phyloP scores from a whole-genome alignment of 1,140 invertebrate genomes.

The Cotesia chilonis region DNA sequence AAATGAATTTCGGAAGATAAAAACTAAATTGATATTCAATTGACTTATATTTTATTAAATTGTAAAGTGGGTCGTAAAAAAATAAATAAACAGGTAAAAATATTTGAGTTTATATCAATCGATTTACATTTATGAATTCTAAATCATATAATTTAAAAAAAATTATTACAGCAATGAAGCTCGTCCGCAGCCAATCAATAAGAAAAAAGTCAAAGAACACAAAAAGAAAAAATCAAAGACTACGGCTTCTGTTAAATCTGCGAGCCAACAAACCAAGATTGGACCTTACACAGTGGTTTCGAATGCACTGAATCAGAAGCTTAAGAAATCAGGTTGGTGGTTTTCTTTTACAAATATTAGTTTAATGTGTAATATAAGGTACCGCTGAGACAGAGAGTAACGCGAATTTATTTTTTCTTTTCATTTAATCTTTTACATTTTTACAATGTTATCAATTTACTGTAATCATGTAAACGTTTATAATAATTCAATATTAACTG shows the following conservation, averaged over 20 bases:
- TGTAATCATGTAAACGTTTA: too few relatives aligned
- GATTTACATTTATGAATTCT: too few relatives aligned
- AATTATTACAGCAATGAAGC: constrained; percentile 56
- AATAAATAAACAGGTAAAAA: too few relatives aligned
- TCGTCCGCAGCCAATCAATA: constrained; percentile 59
- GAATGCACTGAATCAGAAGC: constrained; percentile 34
- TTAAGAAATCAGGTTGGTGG: constrained; percentile 55
- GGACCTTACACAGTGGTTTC: constrained; percentile 41
- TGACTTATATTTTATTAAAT: too few relatives aligned
- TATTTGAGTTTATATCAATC: too few relatives aligned
- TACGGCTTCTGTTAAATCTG: constrained; percentile 38
- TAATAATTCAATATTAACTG: too few relatives aligned
- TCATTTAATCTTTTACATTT: not conserved
- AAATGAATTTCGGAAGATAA: too few relatives aligned
- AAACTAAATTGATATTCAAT: too few relatives aligned
- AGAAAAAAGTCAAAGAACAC: constrained; percentile 64
- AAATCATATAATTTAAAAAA: constrained; percentile 18
- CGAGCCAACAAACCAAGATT: constrained; percentile 23
- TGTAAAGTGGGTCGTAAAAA: too few relatives aligned
- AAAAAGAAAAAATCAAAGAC: constrained; percentile 66
- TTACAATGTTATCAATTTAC: not conserved
- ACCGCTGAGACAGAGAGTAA: constrained; percentile 39
- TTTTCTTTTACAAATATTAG: not conserved
- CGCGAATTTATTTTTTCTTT: not conserved
- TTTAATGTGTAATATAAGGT: constrained; percentile 23